phyloP scores from a whole-genome alignment of 2,888 invertebrate genomes.

The Latrodectus elegans region DNA sequence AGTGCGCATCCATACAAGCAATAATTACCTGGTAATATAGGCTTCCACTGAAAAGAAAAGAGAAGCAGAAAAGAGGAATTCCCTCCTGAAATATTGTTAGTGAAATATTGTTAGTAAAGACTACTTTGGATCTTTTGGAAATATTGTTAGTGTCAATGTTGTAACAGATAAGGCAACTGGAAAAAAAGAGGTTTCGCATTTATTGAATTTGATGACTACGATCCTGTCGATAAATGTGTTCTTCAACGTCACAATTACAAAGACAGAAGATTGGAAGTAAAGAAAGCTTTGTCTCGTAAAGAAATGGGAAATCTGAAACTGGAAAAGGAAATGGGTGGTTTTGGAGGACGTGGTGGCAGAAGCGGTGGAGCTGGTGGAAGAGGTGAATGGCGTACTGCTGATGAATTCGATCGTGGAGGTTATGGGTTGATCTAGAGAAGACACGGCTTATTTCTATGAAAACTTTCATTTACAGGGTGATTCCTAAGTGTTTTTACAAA shows the following conservation, averaged over 20 bases:
- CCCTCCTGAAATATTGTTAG: too few relatives aligned
- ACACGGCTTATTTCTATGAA: too few relatives aligned
- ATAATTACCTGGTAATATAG: too few relatives aligned
- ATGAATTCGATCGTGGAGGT: slow-evolving; percentile 51
- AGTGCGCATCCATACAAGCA: too few relatives aligned
- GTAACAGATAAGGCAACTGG: slow-evolving; percentile 94
- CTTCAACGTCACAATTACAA: slow-evolving; percentile 85
- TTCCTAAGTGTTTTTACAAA: too few relatives aligned
- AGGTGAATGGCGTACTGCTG: slow-evolving; percentile 68
- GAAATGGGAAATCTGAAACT: slow-evolving; percentile 80
- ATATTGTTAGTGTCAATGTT: slow-evolving; percentile 87
- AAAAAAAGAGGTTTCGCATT: slow-evolving; percentile 97
- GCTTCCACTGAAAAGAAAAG: too few relatives aligned
- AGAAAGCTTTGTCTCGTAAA: slow-evolving; percentile 93
- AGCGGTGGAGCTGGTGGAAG: slow-evolving; percentile 49
- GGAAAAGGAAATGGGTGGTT: slow-evolving; percentile 71
- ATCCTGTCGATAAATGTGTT: slow-evolving; percentile 96
- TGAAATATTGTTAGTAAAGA: too few relatives aligned
- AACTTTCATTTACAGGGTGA: too few relatives aligned
- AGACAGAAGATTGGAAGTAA: slow-evolving; percentile 90
- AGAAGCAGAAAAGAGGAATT: too few relatives aligned
- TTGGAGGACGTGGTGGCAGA: slow-evolving; percentile 46
- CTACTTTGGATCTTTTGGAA: slow-evolving; percentile 83
- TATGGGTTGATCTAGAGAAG: too few relatives aligned
- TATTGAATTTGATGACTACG: slow-evolving; percentile 97